Percentiles rank a stretch among this genome's conserved stretches.
Conservation (phyloP, 2,113 vertebrate species). For the Rhinoderma darwinii region DNA sequence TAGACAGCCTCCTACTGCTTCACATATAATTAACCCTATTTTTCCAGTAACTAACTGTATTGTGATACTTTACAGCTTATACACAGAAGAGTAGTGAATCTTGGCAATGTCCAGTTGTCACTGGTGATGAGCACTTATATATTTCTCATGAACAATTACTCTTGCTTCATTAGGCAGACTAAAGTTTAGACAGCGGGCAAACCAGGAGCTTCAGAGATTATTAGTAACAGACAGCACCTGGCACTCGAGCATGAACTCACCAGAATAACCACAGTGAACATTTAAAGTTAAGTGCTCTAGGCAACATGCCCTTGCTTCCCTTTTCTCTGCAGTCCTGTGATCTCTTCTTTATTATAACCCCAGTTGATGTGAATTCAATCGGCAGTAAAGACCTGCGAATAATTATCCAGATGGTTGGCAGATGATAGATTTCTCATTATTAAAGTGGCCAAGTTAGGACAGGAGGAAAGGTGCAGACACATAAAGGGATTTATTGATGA, state of each 20-base stretch:
- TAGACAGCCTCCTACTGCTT: no score
- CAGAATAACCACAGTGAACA: constrained; percentile 23
- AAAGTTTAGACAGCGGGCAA: constrained; percentile 17
- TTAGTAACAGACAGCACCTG: constrained; percentile 18
- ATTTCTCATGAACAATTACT: background rate
- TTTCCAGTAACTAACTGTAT: background rate
- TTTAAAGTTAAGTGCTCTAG: constrained; percentile 22
- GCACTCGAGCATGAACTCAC: constrained; percentile 21
- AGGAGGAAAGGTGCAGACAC: constrained; percentile 32
- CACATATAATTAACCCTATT: no score
- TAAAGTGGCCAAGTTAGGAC: constrained; percentile 9
- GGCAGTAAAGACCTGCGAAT: constrained; percentile 17
- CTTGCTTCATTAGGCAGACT: background rate
- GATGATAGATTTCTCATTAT: constrained; percentile 51
- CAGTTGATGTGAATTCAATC: constrained; percentile 10
- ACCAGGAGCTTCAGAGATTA: constrained; percentile 3
- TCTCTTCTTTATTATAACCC: constrained; percentile 26
- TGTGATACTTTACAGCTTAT: background rate
- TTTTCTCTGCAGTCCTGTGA: background rate
- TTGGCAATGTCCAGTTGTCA: constrained; percentile 10
- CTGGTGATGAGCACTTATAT: background rate
- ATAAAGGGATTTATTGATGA: constrained; percentile 20
- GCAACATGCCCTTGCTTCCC: constrained; percentile 6
- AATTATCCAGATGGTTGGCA: constrained; percentile 54
- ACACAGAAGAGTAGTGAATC: no score